Evolutionary conservation across 2,888 invertebrate genomes (phyloP).

Genomic region (Cosmopolites sordidus): DNA sequence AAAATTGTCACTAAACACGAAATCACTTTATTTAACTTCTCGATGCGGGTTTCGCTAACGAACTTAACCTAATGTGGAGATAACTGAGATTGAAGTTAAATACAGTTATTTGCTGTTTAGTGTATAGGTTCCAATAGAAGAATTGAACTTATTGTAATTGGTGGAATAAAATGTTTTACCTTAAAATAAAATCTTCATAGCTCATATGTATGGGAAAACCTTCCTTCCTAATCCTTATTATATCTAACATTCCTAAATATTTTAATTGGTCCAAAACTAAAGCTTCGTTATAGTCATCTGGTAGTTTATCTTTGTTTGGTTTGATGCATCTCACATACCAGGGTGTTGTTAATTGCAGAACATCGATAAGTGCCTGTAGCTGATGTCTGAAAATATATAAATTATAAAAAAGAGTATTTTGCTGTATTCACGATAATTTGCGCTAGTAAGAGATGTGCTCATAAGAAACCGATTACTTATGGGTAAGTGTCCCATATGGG

Average conservation of each 20-base stretch:
- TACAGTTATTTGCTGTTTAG: no score
- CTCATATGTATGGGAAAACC: slow-evolving; percentile 84
- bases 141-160: neutral
- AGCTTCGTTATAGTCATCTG: slow-evolving; percentile 73
- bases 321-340: slow-evolving; percentile 94
- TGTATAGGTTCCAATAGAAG: no score
- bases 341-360: slow-evolving; percentile 82
- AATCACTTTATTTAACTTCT: no score
- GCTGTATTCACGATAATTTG: no score
- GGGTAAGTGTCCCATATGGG: no score
- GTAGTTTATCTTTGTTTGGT: slow-evolving; percentile 79
- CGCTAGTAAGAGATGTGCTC: no score
- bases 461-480: no score
- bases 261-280: slow-evolving; percentile 82
- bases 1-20: no score
- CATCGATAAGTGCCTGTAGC: slow-evolving; percentile 82
- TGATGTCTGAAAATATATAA: slow-evolving; percentile 53
- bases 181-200: slow-evolving; percentile 68
- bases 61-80: no score
- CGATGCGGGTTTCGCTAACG: no score
- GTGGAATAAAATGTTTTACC: slow-evolving; percentile 12
- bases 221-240: slow-evolving; percentile 84
- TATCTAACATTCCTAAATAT: slow-evolving; percentile 90
- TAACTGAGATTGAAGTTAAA: no score
- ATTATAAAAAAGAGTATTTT: no score